Evolutionary conservation across 2,888 invertebrate species (phyloP).

Genomic region (Nephrotoma guestfalica): DNA sequence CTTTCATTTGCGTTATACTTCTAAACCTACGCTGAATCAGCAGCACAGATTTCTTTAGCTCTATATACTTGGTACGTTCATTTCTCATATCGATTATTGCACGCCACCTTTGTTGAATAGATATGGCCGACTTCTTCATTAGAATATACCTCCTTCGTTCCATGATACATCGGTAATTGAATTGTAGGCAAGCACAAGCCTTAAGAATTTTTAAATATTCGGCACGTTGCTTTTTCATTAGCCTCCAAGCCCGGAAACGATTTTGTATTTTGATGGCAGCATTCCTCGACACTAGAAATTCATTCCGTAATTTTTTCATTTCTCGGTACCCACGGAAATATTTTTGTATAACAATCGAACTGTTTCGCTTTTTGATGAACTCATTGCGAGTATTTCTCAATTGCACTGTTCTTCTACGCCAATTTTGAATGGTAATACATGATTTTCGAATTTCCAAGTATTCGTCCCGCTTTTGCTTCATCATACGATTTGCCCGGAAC

Average conservation of each 20-base stretch:
- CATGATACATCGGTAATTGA: conserved; percentile 8
- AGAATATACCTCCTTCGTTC: conserved; percentile 20
- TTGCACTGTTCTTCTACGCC: neutral
- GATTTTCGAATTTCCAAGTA: conserved; percentile 19
- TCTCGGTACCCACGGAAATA: conserved; percentile 13
- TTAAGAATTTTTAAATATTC: conserved; percentile 8
- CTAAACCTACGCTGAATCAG: conserved; percentile 30
- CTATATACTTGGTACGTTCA: conserved; percentile 16
- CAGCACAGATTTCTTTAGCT: conserved; percentile 15
- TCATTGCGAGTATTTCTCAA: conserved; percentile 5
- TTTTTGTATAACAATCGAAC: conserved; percentile 28
- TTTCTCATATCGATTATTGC: conserved; percentile 21
- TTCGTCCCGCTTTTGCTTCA: conserved; percentile 18
- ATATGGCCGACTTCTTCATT: conserved; percentile 15
- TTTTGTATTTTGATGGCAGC: conserved; percentile 25
- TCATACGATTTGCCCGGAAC: conserved; percentile 23
- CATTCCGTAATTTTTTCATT: conserved; percentile 14
- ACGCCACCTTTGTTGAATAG: conserved; percentile 24
- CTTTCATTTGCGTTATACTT: conserved; percentile 19
- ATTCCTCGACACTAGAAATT: conserved; percentile 15
- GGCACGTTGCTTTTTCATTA: conserved; percentile 17
- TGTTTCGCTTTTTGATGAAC: conserved; percentile 9
- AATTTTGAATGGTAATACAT: conserved; percentile 12
- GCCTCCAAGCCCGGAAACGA: conserved; percentile 8
- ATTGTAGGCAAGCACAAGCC: neutral